phyloP scores from a whole-genome alignment of 2,888 invertebrate genomes.

The Tenodera sinensis region DNA sequence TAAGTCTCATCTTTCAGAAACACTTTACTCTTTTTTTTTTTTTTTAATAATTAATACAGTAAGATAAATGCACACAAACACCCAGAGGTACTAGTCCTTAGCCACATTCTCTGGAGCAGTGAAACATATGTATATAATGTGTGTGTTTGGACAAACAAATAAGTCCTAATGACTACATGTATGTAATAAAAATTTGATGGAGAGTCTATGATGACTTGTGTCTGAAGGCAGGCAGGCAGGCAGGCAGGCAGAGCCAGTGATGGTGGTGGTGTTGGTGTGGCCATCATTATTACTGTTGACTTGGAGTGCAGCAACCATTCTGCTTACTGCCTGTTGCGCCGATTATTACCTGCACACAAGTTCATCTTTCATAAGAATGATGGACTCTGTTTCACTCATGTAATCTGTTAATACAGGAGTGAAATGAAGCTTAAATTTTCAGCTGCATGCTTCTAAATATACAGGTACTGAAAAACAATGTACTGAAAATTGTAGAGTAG shows the following conservation, averaged over 20 bases:
- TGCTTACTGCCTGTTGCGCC: not conserved
- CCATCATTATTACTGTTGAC: not conserved
- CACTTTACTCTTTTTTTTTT: not conserved
- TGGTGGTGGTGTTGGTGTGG: not conserved
- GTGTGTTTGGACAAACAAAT: constrained; percentile 11
- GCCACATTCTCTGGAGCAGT: not conserved
- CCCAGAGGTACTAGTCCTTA: constrained; percentile 1
- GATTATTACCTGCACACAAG: not conserved
- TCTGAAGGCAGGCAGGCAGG: not conserved
- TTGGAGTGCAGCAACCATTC: not conserved
- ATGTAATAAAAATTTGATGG: constrained; percentile 9
- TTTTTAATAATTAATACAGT: constrained; percentile 2
- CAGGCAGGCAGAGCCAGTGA: not conserved
- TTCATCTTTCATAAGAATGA: not conserved
- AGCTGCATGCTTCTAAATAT: too few relatives aligned
- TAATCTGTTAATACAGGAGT: not conserved
- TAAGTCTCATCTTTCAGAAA: not conserved
- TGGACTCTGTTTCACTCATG: not conserved
- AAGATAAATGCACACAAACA: constrained; percentile 18
- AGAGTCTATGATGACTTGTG: not conserved
- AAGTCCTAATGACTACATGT: constrained; percentile 10
- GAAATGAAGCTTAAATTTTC: too few relatives aligned
- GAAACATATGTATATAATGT: not conserved
- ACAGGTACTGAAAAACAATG: too few relatives aligned
- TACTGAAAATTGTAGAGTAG: too few relatives aligned